Base-by-base conservation (phyloP, 2,888 invertebrate genomes). In the Poecilus cupreus region DNA sequence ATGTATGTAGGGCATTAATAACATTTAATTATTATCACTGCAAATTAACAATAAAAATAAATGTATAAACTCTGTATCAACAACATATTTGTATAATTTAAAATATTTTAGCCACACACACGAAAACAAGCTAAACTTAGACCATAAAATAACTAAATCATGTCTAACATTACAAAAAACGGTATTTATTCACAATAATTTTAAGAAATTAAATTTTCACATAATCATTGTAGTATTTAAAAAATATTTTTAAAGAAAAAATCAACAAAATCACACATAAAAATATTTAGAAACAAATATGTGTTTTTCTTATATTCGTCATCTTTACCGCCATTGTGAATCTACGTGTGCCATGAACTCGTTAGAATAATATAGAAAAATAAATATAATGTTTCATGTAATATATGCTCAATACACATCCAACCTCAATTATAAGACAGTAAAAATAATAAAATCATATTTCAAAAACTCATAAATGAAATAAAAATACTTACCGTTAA, bases 401-500 rank as follows among this genome's bases (percentile, higher is more conserved):
- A 37, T 72, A 77, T 37, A 22, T n/a, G 11, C 20, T 39, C 1
- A 60, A 4, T 11, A 26, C 51, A 13, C 11, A 3, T 32, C 0
- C 13, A 32, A 8, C 8, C 32, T 16, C 11, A 51, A 72, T 13
- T 49, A 49, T 32, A 51, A 51, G 10, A 24, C 18, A 51, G 16
- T 75, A 26, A 16, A 20, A 75, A 26, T 51, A 51, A 24, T 51
- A 51, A 75, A 75, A 51, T 60, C 43, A 20, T 43, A 77, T 39
- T 37, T 11, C 13, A n/a, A 57, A 57, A 37, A 57, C 24, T 60
- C 13, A 46, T 26, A 51, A 75, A 32, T 75, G 18, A 77, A 77
- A 77, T 77, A 77, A 90, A 91, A 91, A 91, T 83, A 93, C 94
- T 94, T 92, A 94, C 94, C 94, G 93, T 92, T 93, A 91, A 93